A percentile compares a stretch with the other conserved stretches of the same genome.
phyloP scores from a whole-genome alignment of 2,797 vertebrate species.

The Sebastes baramenuke region DNA sequence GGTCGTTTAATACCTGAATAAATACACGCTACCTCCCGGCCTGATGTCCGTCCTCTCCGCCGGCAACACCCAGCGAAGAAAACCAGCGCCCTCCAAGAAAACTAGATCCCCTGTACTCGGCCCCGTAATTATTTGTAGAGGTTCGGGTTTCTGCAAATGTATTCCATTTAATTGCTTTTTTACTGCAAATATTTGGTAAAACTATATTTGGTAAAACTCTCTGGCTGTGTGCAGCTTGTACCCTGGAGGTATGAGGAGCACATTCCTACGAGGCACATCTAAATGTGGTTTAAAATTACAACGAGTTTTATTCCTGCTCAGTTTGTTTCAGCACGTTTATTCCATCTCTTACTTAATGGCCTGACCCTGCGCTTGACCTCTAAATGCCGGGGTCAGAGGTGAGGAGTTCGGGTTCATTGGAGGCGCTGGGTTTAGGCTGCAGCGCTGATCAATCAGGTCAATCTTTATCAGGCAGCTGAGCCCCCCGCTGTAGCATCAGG shows the following conservation, averaged over 20 bases:
- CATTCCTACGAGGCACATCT: slow-evolving; percentile 38
- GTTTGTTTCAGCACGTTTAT: slow-evolving; percentile 12
- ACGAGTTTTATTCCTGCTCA: not conserved
- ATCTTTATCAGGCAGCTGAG: slow-evolving; percentile 43
- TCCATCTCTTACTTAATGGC: slow-evolving; percentile 25
- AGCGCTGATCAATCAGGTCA: slow-evolving; percentile 19
- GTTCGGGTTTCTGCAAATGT: slow-evolving; percentile 77
- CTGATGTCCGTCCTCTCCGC: slow-evolving; percentile 63
- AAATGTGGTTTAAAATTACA: slow-evolving; percentile 24
- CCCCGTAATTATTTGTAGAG: slow-evolving; percentile 74
- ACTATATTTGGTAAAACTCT: slow-evolving; percentile 75
- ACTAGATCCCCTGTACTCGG: slow-evolving; percentile 45
- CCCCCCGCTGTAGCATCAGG: slow-evolving; percentile 7
- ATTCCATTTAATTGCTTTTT: slow-evolving; percentile 78
- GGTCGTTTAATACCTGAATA: slow-evolving; percentile 71
- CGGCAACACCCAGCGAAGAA: slow-evolving; percentile 51
- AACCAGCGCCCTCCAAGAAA: slow-evolving; percentile 58
- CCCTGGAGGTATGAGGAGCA: slow-evolving; percentile 28
- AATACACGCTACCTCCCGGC: slow-evolving; percentile 68
- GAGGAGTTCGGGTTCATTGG: not conserved
- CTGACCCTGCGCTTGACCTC: slow-evolving; percentile 15
- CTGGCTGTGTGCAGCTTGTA: slow-evolving; percentile 7
- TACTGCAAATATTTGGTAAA: slow-evolving; percentile 78
- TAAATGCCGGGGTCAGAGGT: slow-evolving; percentile 13
- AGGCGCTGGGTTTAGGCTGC: not conserved